Base-by-base conservation (phyloP, 2,797 vertebrate genomes). In the Danio aesculapii region DNA sequence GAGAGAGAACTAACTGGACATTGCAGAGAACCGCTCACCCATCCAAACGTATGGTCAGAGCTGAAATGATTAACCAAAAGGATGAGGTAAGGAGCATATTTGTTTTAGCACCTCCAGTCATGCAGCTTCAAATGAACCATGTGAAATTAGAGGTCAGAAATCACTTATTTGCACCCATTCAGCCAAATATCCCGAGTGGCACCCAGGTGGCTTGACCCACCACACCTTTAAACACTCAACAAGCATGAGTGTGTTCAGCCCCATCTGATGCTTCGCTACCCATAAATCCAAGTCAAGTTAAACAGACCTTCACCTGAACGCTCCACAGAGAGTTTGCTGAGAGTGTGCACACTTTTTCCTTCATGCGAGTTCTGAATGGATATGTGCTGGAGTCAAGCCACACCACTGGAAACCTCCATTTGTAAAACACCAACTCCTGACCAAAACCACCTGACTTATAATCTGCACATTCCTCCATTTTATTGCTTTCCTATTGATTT, bases 31-130 rank as follows among this genome's bases (percentile, higher is more conserved):
- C 13, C 43, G 30, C 49, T 39, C 59, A 80, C 53, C 50, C 16
- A 13, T 80, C 50, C 8, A 72, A 30, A 70, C 30, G 53, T 55
- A 49, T 13, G n/a, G 46, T 46, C 44, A 58, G 19, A 10, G 9
- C 49, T 69, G 39, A 61, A 74, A 81, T 61, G 10, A 84, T 68
- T 63, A 63, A 74, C 74, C 73, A 41, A 64, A 66, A 12, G 30
- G 69, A 77, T 71, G 81, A 64, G 75, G 68, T 73, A 58, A 52
- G 21, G 0, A 63, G 16, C 8, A 1, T 12, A 3, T 57, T 77
- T 66, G 47, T 79, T 80, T 80, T 17, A 17, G 43, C 0, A 10
- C 61, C 77, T 72, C 47, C 7, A n/a, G 58, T 57, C 41, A 39
- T 46, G 41, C 41, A 46, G 16, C 10, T 58, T 12, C 52, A n/a